Evolutionary conservation across 2,888 invertebrate genomes (phyloP).

Genomic region (Hemistola chrysoprasaria): DNA sequence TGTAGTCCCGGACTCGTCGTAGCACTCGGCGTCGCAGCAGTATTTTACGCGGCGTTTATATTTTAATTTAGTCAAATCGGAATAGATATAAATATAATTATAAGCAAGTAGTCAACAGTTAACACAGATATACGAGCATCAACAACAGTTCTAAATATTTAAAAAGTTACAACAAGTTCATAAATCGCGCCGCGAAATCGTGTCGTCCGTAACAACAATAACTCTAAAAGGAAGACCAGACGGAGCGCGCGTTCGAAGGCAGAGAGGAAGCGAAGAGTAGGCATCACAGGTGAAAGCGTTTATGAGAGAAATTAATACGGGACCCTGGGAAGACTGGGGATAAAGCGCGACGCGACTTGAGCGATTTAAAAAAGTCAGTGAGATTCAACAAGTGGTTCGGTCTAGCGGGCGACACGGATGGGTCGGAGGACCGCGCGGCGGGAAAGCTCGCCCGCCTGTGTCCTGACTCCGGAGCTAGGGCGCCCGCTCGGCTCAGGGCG

Average conservation of each 20-base stretch:
- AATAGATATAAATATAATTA: conserved; percentile 55
- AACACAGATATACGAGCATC: conserved; percentile 77
- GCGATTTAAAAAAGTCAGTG: conserved; percentile 52
- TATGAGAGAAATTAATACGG: conserved; percentile 35
- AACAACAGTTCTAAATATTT: conserved; percentile 76
- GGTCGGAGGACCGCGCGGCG: conserved; percentile 61
- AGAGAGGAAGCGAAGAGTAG: conserved; percentile 61
- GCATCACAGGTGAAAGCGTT: conserved; percentile 64
- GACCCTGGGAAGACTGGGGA: conserved; percentile 30
- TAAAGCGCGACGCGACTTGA: conserved; percentile 55
- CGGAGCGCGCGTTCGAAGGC: conserved; percentile 57
- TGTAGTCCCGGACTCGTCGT: conserved; percentile 42
- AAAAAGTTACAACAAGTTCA: conserved; percentile 74
- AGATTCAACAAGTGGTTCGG: conserved; percentile 77
- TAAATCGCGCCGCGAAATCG: conserved; percentile 49
- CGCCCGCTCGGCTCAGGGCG: conserved; percentile 32
- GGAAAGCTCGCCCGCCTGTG: conserved; percentile 78
- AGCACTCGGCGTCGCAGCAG: conserved; percentile 34
- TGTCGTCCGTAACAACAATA: conserved; percentile 68
- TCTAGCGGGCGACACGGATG: conserved; percentile 61
- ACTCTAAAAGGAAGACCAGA: conserved; percentile 65
- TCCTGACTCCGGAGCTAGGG: conserved; percentile 39
- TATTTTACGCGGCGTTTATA: conserved; percentile 59
- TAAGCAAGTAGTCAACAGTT: conserved; percentile 77
- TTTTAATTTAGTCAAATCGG: conserved; percentile 51